phyloP scores from a whole-genome alignment of 2,797 vertebrate genomes.

The Microcaecilia unicolor region DNA sequence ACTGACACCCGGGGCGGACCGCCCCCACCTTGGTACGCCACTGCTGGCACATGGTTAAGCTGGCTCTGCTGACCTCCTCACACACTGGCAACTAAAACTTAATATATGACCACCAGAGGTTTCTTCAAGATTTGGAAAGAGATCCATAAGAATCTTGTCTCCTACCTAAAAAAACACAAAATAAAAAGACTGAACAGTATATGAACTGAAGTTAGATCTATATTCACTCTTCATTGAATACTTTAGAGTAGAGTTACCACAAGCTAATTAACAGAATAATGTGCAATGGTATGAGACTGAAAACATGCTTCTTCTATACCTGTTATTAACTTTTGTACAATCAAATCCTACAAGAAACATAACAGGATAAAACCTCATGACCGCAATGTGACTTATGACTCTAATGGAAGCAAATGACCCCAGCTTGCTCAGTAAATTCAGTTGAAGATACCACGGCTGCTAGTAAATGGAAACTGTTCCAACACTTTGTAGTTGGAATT shows the following conservation, averaged over 20 bases:
- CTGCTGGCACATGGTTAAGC: too few relatives aligned
- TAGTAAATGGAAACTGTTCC: conserved; percentile 5
- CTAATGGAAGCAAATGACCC: conserved; percentile 16
- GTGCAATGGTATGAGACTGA: not conserved
- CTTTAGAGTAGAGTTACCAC: conserved; percentile 24
- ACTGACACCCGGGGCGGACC: too few relatives aligned
- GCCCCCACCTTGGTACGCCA: too few relatives aligned
- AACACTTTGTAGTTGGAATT: conserved; percentile 20
- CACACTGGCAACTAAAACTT: too few relatives aligned
- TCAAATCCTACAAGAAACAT: conserved; percentile 21
- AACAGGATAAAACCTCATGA: conserved; percentile 14
- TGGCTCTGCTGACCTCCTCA: too few relatives aligned
- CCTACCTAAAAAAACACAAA: too few relatives aligned
- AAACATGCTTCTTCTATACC: conserved; percentile 13
- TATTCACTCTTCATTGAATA: conserved; percentile 26
- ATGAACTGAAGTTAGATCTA: too few relatives aligned
- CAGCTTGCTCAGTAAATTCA: conserved; percentile 9
- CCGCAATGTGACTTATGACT: conserved; percentile 17
- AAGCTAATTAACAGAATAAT: conserved; percentile 31
- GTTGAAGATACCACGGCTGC: not conserved
- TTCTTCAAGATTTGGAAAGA: too few relatives aligned
- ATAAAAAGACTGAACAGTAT: too few relatives aligned
- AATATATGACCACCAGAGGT: too few relatives aligned
- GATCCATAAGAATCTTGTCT: too few relatives aligned
- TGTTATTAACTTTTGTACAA: conserved; percentile 23